These are phyloP conservation scores for Temnopleurus reevesii DNA, from an alignment of 53 echinoderm and acorn worm genomes.

Conservation along the genomic window DNA sequence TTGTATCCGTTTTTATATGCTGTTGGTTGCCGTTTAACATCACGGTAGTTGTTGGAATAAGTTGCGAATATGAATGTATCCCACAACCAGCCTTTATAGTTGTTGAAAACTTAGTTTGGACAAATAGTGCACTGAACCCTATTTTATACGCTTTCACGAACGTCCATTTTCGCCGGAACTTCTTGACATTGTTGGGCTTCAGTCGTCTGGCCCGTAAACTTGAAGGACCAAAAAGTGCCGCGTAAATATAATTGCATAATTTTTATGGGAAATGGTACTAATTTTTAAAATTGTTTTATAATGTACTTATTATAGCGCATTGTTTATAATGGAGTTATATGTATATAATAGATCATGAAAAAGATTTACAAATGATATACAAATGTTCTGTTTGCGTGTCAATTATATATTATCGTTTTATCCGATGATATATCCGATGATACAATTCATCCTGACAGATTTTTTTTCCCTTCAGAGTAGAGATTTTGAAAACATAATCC, in stretches of 20 bases:
- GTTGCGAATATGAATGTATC: constrained; percentile 68
- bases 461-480: no score
- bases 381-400: no score
- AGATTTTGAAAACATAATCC: no score
- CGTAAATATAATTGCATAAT: background rate
- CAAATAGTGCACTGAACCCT: constrained; percentile 89
- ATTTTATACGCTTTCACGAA: constrained; percentile 78
- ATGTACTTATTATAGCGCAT: no score
- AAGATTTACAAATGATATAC: no score
- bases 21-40: constrained; percentile 83
- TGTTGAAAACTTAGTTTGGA: constrained; percentile 79
- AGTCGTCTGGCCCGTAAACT: background rate
- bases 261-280: no score
- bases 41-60: constrained; percentile 57
- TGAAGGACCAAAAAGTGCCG: background rate
- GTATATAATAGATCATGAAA: no score
- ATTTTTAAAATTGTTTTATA: no score
- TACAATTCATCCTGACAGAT: no score
- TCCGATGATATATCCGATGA: no score
- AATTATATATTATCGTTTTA: no score
- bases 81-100: constrained; percentile 57
- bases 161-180: constrained; percentile 72
- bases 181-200: constrained; percentile 65
- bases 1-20: constrained; percentile 74
- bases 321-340: no score